Conservation (phyloP, 1,140 invertebrate species). For the Caenorhabditis tropicalis region DNA sequence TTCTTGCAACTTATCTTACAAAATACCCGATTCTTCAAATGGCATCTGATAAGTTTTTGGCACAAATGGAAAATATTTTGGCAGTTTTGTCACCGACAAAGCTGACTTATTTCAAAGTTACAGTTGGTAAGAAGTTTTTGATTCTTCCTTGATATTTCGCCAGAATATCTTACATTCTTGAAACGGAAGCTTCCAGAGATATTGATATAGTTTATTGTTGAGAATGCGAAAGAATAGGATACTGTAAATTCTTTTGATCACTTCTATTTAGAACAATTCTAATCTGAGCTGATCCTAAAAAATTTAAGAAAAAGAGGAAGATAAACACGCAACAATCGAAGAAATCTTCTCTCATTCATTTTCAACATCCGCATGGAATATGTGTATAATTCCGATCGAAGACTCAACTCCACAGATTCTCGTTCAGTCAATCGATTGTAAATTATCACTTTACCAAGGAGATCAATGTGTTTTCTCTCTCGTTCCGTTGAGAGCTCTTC, state of each 20-base stretch:
- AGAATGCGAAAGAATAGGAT: no score
- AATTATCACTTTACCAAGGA: conserved; percentile 37
- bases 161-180: no score
- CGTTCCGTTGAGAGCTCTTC: conserved; percentile 32
- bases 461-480: conserved; percentile 44
- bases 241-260: no score
- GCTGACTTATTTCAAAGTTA: background rate
- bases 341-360: conserved; percentile 22
- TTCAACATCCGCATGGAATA: conserved; percentile 7
- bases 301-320: background rate
- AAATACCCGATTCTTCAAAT: background rate
- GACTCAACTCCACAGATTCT: conserved; percentile 5
- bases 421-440: conserved; percentile 38
- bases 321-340: background rate
- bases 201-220: no score
- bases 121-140: background rate
- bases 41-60: background rate
- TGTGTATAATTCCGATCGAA: conserved; percentile 37
- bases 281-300: background rate
- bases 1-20: background rate
- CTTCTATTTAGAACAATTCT: no score
- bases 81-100: conserved; percentile 1
- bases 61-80: background rate
- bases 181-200: no score
- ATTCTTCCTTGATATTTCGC: no score